A percentile compares a stretch with the other conserved stretches of the same genome.
Conservation (phyloP, 2,113 vertebrate genomes). For the Choloepus hoffmanni region DNA sequence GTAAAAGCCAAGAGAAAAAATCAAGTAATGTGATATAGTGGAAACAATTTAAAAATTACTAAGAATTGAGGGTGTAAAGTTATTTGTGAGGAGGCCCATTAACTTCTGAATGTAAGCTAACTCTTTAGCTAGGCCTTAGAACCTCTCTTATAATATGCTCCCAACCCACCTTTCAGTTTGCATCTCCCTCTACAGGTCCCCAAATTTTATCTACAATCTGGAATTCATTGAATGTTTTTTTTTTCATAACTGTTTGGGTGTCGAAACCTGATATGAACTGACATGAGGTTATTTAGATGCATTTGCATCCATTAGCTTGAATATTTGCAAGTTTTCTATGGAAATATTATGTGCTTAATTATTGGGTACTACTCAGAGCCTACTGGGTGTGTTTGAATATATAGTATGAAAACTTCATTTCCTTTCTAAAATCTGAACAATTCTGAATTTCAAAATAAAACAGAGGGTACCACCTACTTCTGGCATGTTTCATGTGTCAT, state of each 20-base stretch:
- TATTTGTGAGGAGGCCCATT: neutral
- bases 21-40: neutral
- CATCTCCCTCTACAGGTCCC: neutral
- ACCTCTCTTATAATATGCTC: neutral
- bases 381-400: neutral
- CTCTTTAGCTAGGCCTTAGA: neutral
- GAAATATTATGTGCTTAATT: constrained; percentile 50
- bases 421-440: constrained; percentile 30
- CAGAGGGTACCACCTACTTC: neutral
- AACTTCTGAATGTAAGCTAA: neutral
- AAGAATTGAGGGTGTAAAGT: neutral
- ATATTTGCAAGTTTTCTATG: constrained; percentile 25
- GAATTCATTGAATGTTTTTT: neutral
- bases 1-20: constrained; percentile 33
- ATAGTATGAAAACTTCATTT: neutral
- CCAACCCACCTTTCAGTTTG: neutral
- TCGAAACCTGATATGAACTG: constrained; percentile 1
- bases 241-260: constrained; percentile 27
- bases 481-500: neutral
- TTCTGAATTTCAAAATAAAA: constrained; percentile 52
- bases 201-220: neutral
- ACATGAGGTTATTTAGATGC: neutral
- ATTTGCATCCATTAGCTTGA: neutral
- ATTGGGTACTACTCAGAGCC: neutral
- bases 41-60: constrained; percentile 41